Evolutionary conservation across 1,140 invertebrate species (phyloP), one percentile per base, ranked within the genome.

Genomic region (Brachionus rotundiformis): DNA sequence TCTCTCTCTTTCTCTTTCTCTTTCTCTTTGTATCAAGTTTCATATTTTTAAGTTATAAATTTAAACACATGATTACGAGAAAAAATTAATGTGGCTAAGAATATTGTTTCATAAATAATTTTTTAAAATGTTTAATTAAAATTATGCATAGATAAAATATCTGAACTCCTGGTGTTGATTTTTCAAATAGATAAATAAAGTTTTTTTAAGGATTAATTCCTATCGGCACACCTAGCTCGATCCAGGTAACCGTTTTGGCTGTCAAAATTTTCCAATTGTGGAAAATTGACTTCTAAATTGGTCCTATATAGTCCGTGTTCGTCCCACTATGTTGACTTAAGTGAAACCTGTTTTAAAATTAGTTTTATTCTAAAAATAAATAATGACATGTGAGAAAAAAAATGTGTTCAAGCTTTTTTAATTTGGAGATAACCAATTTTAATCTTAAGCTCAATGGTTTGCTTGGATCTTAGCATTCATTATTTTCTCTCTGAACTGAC

Each of bases 81-180:
- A 54, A 19, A 54, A 16, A 19, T 54, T 54, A 54, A 54, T 54
- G 47, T 54, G 47, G 47, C 47, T 54, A 54, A 54, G 47, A 54
- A 54, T 54, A 54, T 54, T 54, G n/a, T 54, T 54, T 54, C 47
- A 23, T 7, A 54, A 54, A 54, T 6, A 54, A 54, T 13, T 41
- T 39, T 49, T 49, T 54, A 8, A 54, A 54, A 54, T 54, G 47
- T 54, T 54, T 54, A 54, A 54, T 54, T 54, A 54, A 54, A 54
- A 54, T 54, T 54, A 54, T 54, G 47, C 47, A 54, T 25, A 54
- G 47, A 54, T 54, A 54, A 54, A 41, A 54, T 8, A 8, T n/a
- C 8, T 54, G 47, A 19, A 19, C 47, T 54, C 47, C 47, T 54
- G 47, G 47, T 54, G 47, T 16, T 54, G 47, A 54, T 54, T 23